Evolutionary conservation across 2,888 invertebrate species (phyloP).

Genomic region (Boloria selene): DNA sequence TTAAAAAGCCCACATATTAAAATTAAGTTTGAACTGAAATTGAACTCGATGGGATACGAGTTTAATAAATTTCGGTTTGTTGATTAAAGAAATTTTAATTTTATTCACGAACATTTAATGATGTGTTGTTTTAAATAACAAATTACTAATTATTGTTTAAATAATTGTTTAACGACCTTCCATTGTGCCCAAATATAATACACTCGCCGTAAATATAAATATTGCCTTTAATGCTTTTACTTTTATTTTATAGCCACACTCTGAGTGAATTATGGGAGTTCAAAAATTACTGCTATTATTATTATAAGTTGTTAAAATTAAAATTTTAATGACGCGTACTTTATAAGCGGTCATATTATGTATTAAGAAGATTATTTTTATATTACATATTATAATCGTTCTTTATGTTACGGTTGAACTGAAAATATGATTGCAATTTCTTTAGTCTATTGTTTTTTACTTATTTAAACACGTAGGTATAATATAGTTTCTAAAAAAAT

Average conservation of each 20-base stretch:
- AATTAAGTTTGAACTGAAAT: too few species aligned
- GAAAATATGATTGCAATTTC: too few species aligned
- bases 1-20: too few species aligned
- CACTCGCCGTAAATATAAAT: constrained; percentile 7
- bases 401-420: too few species aligned
- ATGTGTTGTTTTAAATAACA: constrained; percentile 9
- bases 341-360: not conserved
- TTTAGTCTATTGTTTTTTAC: too few species aligned
- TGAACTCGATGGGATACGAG: too few species aligned
- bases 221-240: constrained; percentile 20
- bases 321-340: not conserved
- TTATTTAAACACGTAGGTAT: too few species aligned
- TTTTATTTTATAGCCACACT: constrained; percentile 18
- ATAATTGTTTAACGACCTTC: constrained; percentile 2
- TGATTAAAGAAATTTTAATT: constrained; percentile 6
- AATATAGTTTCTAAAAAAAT: too few species aligned
- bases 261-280: not conserved
- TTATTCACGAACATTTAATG: not conserved
- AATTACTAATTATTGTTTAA: constrained; percentile 16
- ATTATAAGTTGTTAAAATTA: not conserved
- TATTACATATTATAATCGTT: not conserved
- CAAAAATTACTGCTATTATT: constrained; percentile 3
- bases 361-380: not conserved
- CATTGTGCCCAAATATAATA: not conserved
- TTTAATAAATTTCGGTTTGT: too few species aligned